A percentile compares a stretch with the other conserved stretches of the same genome.
Evolutionary conservation across 2,113 vertebrate species (phyloP).

Genomic region (Acanthochromis polyacanthus): DNA sequence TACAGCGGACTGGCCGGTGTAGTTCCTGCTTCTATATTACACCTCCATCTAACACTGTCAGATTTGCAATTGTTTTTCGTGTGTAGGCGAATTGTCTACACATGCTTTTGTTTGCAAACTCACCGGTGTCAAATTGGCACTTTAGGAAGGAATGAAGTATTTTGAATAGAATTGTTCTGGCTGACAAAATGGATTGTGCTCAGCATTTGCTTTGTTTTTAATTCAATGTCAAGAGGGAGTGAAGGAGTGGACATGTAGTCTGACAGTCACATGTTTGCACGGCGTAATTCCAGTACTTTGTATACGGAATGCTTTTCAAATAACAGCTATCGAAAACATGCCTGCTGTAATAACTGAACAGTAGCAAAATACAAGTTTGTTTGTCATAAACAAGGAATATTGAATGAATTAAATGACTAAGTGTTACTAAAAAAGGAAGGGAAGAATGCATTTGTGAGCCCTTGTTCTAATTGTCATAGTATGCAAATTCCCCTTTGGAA

Average conservation of each 20-base stretch:
- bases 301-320: not conserved
- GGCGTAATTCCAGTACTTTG: not conserved
- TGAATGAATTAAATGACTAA: too few relatives aligned
- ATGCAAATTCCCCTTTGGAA: conserved; percentile 3
- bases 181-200: too few relatives aligned
- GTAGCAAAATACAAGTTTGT: too few relatives aligned
- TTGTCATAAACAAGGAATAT: too few relatives aligned
- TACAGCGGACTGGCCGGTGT: not conserved
- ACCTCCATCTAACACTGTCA: not conserved
- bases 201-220: too few relatives aligned
- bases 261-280: not conserved
- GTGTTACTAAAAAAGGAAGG: not conserved
- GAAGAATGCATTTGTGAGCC: not conserved
- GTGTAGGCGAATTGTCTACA: not conserved
- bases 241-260: not conserved
- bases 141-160: not conserved
- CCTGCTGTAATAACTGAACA: too few relatives aligned
- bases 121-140: not conserved
- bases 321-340: not conserved
- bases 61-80: not conserved
- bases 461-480: not conserved
- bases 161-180: not conserved
- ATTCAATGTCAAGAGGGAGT: too few relatives aligned
- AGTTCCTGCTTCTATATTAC: not conserved
- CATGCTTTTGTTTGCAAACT: too few relatives aligned